These are phyloP conservation scores for Lucilia cuprina DNA, from an alignment of 1,140 invertebrate genomes.

Conservation along the genomic window DNA sequence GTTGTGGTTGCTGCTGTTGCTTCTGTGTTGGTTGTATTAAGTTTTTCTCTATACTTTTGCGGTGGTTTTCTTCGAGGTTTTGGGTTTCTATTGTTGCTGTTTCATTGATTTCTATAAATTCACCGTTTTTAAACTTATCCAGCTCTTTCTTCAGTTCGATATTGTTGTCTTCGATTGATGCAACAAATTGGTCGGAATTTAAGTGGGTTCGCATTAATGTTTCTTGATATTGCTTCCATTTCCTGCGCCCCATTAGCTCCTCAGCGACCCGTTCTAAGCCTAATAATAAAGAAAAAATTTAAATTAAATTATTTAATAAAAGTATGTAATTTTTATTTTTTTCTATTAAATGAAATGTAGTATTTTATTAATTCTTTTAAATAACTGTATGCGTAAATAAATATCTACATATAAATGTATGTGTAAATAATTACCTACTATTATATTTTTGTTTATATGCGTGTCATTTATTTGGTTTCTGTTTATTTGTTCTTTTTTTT, in stretches of 20 bases:
- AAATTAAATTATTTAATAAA: too few species aligned
- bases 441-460: too few species aligned
- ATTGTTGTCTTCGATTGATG: conserved; percentile 47
- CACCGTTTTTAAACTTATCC: conserved; percentile 23
- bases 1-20: background rate
- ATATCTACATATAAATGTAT: too few species aligned
- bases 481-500: too few species aligned
- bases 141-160: conserved; percentile 39
- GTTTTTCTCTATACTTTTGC: conserved; percentile 8
- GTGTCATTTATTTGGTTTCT: too few species aligned
- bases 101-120: background rate
- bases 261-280: conserved; percentile 95
- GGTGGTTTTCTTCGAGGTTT: conserved; percentile 35
- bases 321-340: too few species aligned
- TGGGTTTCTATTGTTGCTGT: conserved; percentile 39
- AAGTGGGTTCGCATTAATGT: conserved; percentile 66
- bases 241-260: conserved; percentile 93
- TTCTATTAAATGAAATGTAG: too few species aligned
- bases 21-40: background rate
- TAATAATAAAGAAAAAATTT: conserved; percentile 61
- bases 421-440: too few species aligned
- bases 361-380: too few species aligned
- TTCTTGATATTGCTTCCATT: conserved; percentile 91
- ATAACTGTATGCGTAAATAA: too few species aligned
- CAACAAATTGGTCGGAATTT: conserved; percentile 43